Conservation (phyloP, 2,113 vertebrate species). For the Neolamprologus modestus region DNA sequence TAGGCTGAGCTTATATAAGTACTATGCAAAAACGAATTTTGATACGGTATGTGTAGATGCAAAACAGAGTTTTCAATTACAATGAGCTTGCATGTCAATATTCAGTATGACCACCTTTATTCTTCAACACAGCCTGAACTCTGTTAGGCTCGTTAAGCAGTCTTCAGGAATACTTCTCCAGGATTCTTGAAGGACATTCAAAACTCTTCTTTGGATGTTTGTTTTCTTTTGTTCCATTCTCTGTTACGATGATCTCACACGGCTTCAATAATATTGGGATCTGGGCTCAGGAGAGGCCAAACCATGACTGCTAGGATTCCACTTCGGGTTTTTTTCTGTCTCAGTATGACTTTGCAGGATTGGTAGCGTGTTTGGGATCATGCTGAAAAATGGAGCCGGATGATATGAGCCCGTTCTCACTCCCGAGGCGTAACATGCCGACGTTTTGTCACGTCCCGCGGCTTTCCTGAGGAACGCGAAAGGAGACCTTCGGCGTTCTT, state of each 20-base stretch:
- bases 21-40: neutral
- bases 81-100: neutral
- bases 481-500: too few species aligned
- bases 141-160: accelerated
- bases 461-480: too few species aligned
- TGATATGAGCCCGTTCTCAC: neutral
- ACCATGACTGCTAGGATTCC: neutral
- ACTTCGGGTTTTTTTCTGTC: accelerated
- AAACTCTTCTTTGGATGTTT: neutral
- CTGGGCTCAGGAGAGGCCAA: neutral
- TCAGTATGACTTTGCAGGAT: neutral
- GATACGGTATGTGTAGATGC: neutral
- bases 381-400: neutral
- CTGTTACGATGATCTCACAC: neutral
- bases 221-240: neutral
- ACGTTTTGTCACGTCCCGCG: too few species aligned
- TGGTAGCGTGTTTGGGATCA: neutral
- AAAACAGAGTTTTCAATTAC: neutral
- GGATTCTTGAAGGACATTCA: neutral
- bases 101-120: neutral
- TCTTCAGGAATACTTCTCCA: neutral
- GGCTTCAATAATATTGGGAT: neutral
- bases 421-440: too few species aligned
- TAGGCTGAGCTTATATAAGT: neutral
- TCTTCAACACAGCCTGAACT: neutral